A percentile compares a stretch with the other conserved stretches of the same genome.
Evolutionary conservation across 2,888 invertebrate genomes (phyloP).

Genomic region (Argynnis bischoffii): DNA sequence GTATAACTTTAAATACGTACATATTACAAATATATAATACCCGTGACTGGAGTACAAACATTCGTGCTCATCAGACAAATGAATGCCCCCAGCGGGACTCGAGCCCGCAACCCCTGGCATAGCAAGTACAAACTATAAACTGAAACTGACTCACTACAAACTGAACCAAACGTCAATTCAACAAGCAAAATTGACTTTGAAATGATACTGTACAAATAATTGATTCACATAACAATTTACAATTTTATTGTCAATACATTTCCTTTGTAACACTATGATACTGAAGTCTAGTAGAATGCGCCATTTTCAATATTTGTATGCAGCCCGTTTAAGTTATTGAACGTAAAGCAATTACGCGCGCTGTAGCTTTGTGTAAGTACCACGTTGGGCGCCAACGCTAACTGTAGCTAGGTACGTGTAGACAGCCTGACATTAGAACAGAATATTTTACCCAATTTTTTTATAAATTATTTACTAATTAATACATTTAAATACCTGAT

Average conservation of each 20-base stretch:
- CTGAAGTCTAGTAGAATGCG: slow-evolving; percentile 28
- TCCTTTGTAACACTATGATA: slow-evolving; percentile 6
- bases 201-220: no score
- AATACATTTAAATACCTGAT: no score
- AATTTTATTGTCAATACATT: background rate
- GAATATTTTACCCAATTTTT: background rate
- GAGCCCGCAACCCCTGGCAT: no score
- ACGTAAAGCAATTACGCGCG: slow-evolving; percentile 44
- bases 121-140: no score
- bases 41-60: no score
- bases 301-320: slow-evolving; percentile 41
- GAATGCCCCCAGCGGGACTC: no score
- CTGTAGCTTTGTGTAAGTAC: slow-evolving; percentile 36
- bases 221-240: background rate
- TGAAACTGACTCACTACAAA: no score
- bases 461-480: background rate
- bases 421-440: slow-evolving; percentile 2
- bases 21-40: no score
- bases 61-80: no score
- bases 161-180: no score
- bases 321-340: slow-evolving; percentile 41
- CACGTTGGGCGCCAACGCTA: slow-evolving; percentile 43
- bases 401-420: slow-evolving; percentile 4
- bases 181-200: no score
- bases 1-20: no score